Evolutionary conservation across 2,888 invertebrate genomes (phyloP).

Genomic region (Caenorhabditis afra): DNA sequence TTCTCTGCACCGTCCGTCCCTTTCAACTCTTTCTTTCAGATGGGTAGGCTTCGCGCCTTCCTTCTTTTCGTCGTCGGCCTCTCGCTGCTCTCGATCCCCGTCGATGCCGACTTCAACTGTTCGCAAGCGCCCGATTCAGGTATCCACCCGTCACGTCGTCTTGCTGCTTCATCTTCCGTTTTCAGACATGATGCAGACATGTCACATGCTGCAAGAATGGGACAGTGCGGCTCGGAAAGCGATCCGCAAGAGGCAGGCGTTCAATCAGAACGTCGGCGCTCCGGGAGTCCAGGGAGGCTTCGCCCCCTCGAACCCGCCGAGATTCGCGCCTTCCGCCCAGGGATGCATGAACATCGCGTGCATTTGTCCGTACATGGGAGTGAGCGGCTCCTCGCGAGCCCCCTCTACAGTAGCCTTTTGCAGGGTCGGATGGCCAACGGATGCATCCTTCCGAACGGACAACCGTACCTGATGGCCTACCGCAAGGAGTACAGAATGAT

Average conservation of each 20-base stretch:
- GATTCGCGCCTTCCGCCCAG: constrained; percentile 72
- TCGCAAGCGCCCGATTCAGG: constrained; percentile 53
- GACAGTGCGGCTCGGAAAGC: constrained; percentile 68
- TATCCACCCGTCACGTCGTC: not conserved
- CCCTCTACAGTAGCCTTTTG: no score
- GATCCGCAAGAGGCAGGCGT: constrained; percentile 67
- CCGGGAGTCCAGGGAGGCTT: constrained; percentile 67
- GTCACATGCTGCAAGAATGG: constrained; percentile 73
- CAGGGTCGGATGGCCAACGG: constrained; percentile 72
- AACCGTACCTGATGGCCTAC: constrained; percentile 70
- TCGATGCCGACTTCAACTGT: constrained; percentile 52
- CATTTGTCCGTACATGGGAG: constrained; percentile 76
- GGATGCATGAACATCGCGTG: constrained; percentile 77
- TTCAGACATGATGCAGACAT: constrained; percentile 68
- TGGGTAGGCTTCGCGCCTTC: constrained; percentile 55
- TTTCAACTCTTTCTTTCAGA: constrained; percentile 15
- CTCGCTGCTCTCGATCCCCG: not conserved
- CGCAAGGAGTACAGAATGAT: constrained; percentile 77
- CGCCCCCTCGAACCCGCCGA: constrained; percentile 74
- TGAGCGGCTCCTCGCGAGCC: constrained; percentile 14
- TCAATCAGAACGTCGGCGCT: constrained; percentile 65
- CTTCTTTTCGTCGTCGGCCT: constrained; percentile 28
- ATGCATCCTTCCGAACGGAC: constrained; percentile 72
- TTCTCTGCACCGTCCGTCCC: not conserved
- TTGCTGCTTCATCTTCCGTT: no score